Conservation (phyloP, 2,888 invertebrate species). For the Hyles lineata region DNA sequence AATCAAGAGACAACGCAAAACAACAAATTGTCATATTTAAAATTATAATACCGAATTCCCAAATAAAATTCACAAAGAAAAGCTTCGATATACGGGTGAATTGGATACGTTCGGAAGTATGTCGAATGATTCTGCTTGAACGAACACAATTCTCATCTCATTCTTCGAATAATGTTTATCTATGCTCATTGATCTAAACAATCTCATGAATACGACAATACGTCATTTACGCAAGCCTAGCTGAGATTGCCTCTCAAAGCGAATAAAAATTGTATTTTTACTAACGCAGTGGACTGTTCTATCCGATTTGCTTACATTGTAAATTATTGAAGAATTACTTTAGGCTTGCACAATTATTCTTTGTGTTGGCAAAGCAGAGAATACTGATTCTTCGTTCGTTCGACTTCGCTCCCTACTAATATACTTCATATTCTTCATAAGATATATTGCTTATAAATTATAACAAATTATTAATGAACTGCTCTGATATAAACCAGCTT, state of each 20-base stretch:
- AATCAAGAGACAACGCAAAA: neutral
- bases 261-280: neutral
- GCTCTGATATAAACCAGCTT: too few relatives aligned
- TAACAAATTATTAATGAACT: too few relatives aligned
- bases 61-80: neutral
- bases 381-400: too few relatives aligned
- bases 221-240: conserved; percentile 7
- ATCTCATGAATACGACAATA: conserved; percentile 27
- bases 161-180: neutral
- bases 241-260: neutral
- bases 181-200: conserved; percentile 12
- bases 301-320: too few relatives aligned
- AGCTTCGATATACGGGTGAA: conserved; percentile 1
- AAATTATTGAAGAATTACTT: too few relatives aligned
- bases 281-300: too few relatives aligned
- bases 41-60: neutral
- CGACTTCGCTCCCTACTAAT: too few relatives aligned
- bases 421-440: too few relatives aligned
- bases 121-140: neutral
- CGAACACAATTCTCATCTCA: conserved; percentile 4
- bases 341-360: too few relatives aligned
- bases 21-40: neutral
- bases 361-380: too few relatives aligned
- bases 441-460: too few relatives aligned
- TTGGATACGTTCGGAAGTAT: conserved; percentile 5